Conservation (phyloP, 2,113 vertebrate species). For the Vulpes ferrilata region DNA sequence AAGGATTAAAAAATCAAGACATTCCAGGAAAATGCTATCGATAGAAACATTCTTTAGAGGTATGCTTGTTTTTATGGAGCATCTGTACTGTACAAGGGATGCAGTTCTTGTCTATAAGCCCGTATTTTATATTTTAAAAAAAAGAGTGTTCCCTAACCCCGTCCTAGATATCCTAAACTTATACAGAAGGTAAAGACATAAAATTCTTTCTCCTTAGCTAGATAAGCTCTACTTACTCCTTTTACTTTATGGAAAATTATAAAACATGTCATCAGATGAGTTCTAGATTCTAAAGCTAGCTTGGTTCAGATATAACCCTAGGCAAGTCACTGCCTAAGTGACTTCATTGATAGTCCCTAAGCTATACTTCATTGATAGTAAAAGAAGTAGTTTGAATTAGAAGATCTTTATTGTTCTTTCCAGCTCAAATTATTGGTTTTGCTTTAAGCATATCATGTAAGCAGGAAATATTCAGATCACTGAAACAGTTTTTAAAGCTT, state of each 20-base stretch:
- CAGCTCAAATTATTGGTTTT: constrained; percentile 26
- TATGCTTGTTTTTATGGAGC: background rate
- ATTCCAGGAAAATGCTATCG: background rate
- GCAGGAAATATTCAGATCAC: background rate
- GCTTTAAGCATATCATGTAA: background rate
- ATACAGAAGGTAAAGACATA: background rate
- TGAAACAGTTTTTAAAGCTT: background rate
- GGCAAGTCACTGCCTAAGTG: background rate
- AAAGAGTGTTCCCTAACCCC: background rate
- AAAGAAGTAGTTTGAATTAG: constrained; percentile 12
- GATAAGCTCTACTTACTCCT: background rate
- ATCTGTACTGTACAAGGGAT: background rate
- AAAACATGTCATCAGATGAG: background rate
- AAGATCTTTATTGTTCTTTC: background rate
- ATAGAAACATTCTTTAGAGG: background rate
- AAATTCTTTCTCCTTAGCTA: background rate
- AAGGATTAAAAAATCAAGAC: constrained; percentile 29
- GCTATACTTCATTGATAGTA: background rate
- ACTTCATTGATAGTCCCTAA: no score
- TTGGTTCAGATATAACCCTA: background rate
- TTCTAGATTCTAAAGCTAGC: background rate
- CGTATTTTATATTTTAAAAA: background rate
- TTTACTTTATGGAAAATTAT: background rate
- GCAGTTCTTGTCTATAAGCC: background rate
- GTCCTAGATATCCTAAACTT: background rate